Evolutionary conservation across 1,140 invertebrate species (phyloP), one percentile per base, ranked within the genome.

Genomic region (Archivesica marissinica): DNA sequence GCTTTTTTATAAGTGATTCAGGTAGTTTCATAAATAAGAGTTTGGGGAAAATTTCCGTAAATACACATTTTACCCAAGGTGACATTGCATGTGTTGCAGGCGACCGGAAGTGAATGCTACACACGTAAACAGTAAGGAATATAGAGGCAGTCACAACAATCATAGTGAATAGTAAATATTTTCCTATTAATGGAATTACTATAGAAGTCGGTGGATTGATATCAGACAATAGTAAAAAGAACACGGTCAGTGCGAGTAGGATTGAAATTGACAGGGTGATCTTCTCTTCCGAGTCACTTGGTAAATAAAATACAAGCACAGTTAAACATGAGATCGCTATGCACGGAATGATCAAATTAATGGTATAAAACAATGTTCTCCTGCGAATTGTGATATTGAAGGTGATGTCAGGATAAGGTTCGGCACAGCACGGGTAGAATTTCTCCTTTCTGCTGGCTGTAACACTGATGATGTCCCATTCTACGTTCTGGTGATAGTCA

Each of bases 401-500:
- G 33, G 98, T 99, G 91, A 99, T 99, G 93, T 99, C 98, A 81
- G 99, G 97, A 93, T 98, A 99, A 38, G 97, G 97, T 92, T 93
- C 68, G 94, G 98, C 99, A 95, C 98, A 99, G 94, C 98, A 99
- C 17, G 98, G 98, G 95, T 99, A 94, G 70, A 91, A 89, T 33
- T 91, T 91, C 28, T 87, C 83, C 44, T 90, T 91, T 35, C 92
- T 89, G 54, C 87, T 59, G 4, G 93, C 94, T 6, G 99, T 98
- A 76, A 99, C 99, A 95, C 98, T 97, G 74, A 99, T 95, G 91
- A 99, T 98, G 94, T 99, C 99, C 99, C 99, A 99, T 95, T 99
- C 99, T 20, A 99, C 98, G 38, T 97, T 99, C 95, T 86, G 85
- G 68, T 94, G 93, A 23, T 83, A 83, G 4, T 88, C 87, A 54